A percentile compares a stretch with the other conserved stretches of the same genome.
Evolutionary conservation across 2,797 vertebrate genomes (phyloP).

Genomic region (Parauchenoglanis ngamensis): DNA sequence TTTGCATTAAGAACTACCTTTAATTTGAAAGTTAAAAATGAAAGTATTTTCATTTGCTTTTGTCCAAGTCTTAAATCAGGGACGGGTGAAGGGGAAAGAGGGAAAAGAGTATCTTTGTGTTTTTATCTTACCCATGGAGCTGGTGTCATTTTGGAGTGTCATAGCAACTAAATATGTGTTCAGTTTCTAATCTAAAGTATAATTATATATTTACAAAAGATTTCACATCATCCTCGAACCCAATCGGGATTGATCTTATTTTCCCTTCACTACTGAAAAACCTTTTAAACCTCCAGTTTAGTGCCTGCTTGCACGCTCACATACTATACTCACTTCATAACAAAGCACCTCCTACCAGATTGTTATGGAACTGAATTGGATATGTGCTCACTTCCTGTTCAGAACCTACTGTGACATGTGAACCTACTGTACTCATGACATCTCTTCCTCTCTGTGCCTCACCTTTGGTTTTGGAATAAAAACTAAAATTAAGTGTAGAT

Average conservation of each 20-base stretch:
- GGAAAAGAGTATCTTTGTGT: conserved; percentile 52
- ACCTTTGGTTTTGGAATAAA: neutral
- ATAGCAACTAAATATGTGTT: conserved; percentile 61
- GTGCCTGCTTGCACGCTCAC: conserved; percentile 30
- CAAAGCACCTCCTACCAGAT: neutral
- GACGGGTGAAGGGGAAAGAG: conserved; percentile 25
- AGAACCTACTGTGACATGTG: neutral
- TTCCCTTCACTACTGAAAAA: neutral
- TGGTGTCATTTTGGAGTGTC: conserved; percentile 53
- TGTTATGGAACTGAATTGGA: neutral
- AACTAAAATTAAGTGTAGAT: neutral
- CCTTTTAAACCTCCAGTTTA: conserved; percentile 10
- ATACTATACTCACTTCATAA: neutral
- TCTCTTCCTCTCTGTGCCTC: neutral
- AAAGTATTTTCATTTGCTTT: conserved; percentile 62
- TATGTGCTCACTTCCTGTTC: conserved; percentile 5
- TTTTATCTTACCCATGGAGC: conserved; percentile 56
- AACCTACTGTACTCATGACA: too few species aligned
- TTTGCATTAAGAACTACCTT: conserved; percentile 71
- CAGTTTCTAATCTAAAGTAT: conserved; percentile 54
- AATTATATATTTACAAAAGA: conserved; percentile 56
- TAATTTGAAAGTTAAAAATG: conserved; percentile 59
- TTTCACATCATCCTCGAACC: conserved; percentile 27
- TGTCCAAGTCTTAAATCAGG: conserved; percentile 57
- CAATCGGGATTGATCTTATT: neutral